Base-by-base conservation (phyloP, 2,888 invertebrate genomes). In the Andrena fulva region DNA sequence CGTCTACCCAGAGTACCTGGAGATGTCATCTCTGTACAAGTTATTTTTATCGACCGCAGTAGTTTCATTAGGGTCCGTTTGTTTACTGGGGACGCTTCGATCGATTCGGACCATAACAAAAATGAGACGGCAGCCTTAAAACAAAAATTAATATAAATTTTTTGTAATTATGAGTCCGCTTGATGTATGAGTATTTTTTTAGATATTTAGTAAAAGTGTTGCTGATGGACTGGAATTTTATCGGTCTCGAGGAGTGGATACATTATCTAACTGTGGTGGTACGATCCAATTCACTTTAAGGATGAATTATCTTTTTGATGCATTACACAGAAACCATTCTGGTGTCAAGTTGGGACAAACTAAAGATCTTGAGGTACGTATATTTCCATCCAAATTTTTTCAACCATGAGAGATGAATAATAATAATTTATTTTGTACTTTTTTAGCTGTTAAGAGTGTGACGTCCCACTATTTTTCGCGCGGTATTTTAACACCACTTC, bases 181-280 rank as follows among this genome's bases (percentile, higher is more conserved):
- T 52, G 16, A n/a, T 52, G 50, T n/a, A 52, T n/a, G n/a, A 16
- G n/a, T 52, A 52, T 52, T 52, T 52, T 42, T 52, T 50, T 52
- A 52, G 50, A 52, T 52, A n/a, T 52, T 52, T n/a, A 52, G 50
- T 52, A 52, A 52, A 52, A 52, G 50, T 52, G 50, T 52, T 52
- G 50, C 50, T n/a, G 50, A 52, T n/a, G 50, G n/a, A 52, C 50
- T 52, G 16, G 1, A 16, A 52, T 52, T 52, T 52, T 52, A 52
- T 52, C 50, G 50, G n/a, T n/a, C 50, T n/a, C 50, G 7, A 52
- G 50, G 50, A 52, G 50, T 35, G 2, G 35, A 35, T 35, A 35
- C 35, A 2, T 52, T 52, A 52, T n/a, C n/a, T n/a, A 52, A 52
- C 50, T 52, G 50, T 52, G 50, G 1, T 52, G 50, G 50, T 50